A percentile compares a stretch with the other conserved stretches of the same genome.
Evolutionary conservation across 2,888 invertebrate species (phyloP).

Genomic region (Nymphalis urticae): DNA sequence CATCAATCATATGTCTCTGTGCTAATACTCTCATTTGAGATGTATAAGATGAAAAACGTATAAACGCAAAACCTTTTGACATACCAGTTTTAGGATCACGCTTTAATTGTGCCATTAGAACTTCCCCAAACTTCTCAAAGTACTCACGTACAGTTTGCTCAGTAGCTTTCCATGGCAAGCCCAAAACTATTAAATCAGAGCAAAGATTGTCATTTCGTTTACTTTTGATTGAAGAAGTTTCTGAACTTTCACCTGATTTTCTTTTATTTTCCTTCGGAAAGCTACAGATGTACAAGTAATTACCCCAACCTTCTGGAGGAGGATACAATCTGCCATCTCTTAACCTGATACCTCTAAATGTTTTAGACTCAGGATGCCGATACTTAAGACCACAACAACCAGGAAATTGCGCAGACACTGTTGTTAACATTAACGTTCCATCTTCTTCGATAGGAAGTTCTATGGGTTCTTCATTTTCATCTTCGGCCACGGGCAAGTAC

Average conservation of each 20-base stretch:
- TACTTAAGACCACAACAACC: constrained; percentile 98
- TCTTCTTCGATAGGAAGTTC: constrained; percentile 98
- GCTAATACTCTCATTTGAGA: constrained; percentile 96
- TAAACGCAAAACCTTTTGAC: constrained; percentile 99
- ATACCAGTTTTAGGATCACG: constrained; percentile 95
- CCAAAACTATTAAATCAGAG: constrained; percentile 98
- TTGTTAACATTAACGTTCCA: constrained; percentile 94
- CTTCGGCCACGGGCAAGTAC: constrained; percentile 96
- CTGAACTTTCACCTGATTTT: constrained; percentile 94
- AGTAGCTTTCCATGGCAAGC: constrained; percentile 98
- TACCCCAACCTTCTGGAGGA: constrained; percentile 94
- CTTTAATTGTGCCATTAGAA: constrained; percentile 98
- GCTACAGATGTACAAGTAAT: constrained; percentile 88
- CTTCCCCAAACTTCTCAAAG: constrained; percentile 98
- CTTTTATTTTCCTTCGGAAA: constrained; percentile 96
- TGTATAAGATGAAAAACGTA: constrained; percentile 96
- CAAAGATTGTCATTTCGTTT: constrained; percentile 96
- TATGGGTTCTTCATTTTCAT: constrained; percentile 98
- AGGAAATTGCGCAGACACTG: constrained; percentile 97
- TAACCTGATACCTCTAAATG: constrained; percentile 93
- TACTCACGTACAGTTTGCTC: constrained; percentile 97
- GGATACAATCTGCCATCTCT: constrained; percentile 96
- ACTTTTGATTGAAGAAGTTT: constrained; percentile 93
- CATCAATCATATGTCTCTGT: constrained; percentile 97
- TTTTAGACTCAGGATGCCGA: constrained; percentile 95